Conservation (phyloP, 2,888 invertebrate species). For the Mesodorylaimus sp. region DNA sequence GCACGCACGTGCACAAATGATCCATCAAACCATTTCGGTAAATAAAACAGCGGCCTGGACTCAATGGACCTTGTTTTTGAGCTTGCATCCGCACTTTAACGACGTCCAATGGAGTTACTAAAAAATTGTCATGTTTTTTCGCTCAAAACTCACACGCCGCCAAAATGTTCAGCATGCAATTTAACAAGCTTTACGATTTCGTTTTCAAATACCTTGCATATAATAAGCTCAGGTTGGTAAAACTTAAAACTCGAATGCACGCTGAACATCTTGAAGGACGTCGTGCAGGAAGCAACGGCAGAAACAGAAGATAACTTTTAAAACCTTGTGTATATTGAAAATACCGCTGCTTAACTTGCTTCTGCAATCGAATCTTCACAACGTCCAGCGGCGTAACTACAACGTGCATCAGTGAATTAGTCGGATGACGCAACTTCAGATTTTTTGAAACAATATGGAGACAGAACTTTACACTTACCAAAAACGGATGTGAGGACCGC, state of each 20-base stretch:
- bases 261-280: too few species aligned
- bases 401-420: not conserved
- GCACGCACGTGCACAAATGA: constrained; percentile 54
- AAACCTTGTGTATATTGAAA: not conserved
- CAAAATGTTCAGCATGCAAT: too few species aligned
- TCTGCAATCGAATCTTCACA: constrained; percentile 7
- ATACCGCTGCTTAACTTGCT: not conserved
- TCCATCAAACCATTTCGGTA: constrained; percentile 98
- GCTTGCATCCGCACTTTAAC: constrained; percentile 91
- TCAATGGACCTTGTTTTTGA: constrained; percentile 63
- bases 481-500: constrained; percentile 20
- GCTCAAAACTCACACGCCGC: not conserved
- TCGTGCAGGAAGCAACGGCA: too few species aligned
- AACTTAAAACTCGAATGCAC: too few species aligned
- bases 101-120: constrained; percentile 96
- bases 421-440: too few species aligned
- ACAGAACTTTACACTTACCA: constrained; percentile 13
- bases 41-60: constrained; percentile 69
- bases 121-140: not conserved
- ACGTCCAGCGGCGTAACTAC: constrained; percentile 8
- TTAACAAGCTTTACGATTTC: not conserved
- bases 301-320: too few species aligned
- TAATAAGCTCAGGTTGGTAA: too few species aligned
- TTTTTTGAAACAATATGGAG: not conserved
- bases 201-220: not conserved